These are phyloP conservation scores for Marmota monax DNA, from an alignment of 2,113 vertebrate species.

Conservation along the genomic window DNA sequence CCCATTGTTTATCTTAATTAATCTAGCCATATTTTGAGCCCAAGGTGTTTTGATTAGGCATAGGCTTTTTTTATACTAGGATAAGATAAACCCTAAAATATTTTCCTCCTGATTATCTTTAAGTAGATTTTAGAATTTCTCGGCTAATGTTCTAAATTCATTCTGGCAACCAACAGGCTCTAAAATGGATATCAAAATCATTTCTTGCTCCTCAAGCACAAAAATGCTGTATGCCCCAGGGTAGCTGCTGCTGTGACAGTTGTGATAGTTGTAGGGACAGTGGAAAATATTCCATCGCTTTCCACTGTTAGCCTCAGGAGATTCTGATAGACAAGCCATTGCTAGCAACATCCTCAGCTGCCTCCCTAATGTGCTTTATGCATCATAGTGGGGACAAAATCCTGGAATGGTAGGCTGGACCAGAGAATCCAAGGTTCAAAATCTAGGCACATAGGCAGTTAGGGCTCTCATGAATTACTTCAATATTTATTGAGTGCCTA, in stretches of 20 bases:
- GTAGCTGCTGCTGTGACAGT: background rate
- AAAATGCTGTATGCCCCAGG: background rate
- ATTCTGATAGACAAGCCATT: background rate
- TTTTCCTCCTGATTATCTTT: background rate
- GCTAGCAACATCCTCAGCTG: background rate
- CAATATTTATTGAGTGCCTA: background rate
- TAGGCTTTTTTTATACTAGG: background rate
- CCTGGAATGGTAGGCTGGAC: background rate
- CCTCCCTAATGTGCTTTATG: background rate
- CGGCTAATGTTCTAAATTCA: background rate
- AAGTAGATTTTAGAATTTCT: background rate
- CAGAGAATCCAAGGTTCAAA: background rate
- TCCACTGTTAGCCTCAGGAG: background rate
- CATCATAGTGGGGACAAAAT: rapidly evolving
- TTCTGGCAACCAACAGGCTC: background rate
- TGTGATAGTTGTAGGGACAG: background rate
- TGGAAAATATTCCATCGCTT: background rate
- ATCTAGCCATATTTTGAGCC: background rate
- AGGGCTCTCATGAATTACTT: background rate
- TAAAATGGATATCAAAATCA: background rate
- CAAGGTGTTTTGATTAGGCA: background rate
- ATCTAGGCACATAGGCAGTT: background rate
- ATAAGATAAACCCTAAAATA: background rate
- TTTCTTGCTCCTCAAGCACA: background rate
- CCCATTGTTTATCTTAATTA: background rate